A percentile compares a stretch with the other conserved stretches of the same genome.
Conservation (phyloP, 2,888 invertebrate species). For the Aelia acuminata region DNA sequence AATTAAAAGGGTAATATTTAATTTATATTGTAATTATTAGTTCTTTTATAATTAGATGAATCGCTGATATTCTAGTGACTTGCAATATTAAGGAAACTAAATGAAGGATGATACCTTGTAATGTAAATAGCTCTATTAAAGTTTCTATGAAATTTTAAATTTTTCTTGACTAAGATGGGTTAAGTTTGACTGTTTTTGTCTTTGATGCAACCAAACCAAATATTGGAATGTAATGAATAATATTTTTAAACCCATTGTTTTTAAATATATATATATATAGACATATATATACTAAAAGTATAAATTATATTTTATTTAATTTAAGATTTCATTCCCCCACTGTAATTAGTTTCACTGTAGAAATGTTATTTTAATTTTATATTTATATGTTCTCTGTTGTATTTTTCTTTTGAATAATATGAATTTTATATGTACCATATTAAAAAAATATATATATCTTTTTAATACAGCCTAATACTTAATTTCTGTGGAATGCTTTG, state of each 20-base stretch:
- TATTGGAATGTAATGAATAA: slow-evolving; percentile 16
- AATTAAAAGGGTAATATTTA: slow-evolving; percentile 33
- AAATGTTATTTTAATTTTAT: slow-evolving; percentile 26
- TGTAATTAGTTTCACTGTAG: slow-evolving; percentile 43
- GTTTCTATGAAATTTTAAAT: slow-evolving; percentile 47
- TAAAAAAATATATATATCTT: slow-evolving; percentile 34
- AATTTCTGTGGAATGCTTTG: background rate
- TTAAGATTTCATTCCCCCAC: slow-evolving; percentile 29
- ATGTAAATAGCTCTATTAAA: slow-evolving; percentile 39
- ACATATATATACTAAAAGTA: slow-evolving; percentile 44
- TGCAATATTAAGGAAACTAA: background rate
- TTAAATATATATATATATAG: slow-evolving; percentile 9
- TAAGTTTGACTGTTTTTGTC: slow-evolving; percentile 16
- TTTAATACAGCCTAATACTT: slow-evolving; percentile 35
- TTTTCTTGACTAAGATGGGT: slow-evolving; percentile 43
- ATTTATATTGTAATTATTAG: slow-evolving; percentile 37
- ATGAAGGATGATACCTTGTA: background rate
- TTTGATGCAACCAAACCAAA: slow-evolving; percentile 33
- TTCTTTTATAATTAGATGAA: background rate
- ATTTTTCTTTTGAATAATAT: slow-evolving; percentile 1
- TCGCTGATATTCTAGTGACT: slow-evolving; percentile 7
- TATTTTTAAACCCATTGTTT: slow-evolving; percentile 16
- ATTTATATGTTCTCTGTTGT: background rate
- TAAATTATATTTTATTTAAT: slow-evolving; percentile 40
- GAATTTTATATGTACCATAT: slow-evolving; percentile 32